These are phyloP conservation scores for Chaetodon trifasciatus DNA, from an alignment of 2,797 vertebrate genomes.

Conservation along the genomic window DNA sequence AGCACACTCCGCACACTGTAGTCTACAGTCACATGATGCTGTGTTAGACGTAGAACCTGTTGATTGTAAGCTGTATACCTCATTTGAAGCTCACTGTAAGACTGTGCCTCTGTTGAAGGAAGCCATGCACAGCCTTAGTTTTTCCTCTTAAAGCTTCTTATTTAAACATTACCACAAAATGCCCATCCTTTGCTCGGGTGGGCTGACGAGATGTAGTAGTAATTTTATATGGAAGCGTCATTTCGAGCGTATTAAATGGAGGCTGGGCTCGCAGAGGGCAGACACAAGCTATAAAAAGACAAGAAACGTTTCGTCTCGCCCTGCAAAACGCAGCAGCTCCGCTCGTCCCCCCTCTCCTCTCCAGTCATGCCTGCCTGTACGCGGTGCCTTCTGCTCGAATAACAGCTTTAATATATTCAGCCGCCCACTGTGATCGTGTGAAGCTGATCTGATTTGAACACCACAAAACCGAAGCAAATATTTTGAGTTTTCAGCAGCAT, in stretches of 20 bases:
- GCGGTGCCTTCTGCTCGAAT: slow-evolving; percentile 2
- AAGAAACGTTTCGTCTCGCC: background rate
- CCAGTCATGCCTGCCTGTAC: background rate
- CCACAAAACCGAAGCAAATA: background rate
- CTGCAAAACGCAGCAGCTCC: slow-evolving; percentile 28
- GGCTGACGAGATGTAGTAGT: background rate
- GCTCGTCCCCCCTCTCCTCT: background rate
- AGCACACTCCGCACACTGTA: slow-evolving; percentile 20
- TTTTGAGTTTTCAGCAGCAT: slow-evolving; percentile 3
- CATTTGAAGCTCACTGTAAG: slow-evolving; percentile 19
- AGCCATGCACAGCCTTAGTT: slow-evolving; percentile 19
- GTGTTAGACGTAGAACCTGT: slow-evolving; percentile 30
- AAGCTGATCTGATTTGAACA: background rate
- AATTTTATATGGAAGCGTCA: slow-evolving; percentile 5
- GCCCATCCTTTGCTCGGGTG: slow-evolving; percentile 11
- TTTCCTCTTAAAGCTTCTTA: slow-evolving; percentile 8
- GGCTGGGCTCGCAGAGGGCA: background rate
- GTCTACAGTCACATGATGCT: slow-evolving; percentile 7
- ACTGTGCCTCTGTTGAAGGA: slow-evolving; percentile 32
- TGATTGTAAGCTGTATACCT: slow-evolving; percentile 48
- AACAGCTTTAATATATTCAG: background rate
- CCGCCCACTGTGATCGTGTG: background rate
- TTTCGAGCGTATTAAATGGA: slow-evolving; percentile 14
- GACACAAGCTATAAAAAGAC: slow-evolving; percentile 14
- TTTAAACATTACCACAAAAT: slow-evolving; percentile 42